phyloP scores from a whole-genome alignment of 2,797 vertebrate species.

The Xenentodon cancila region DNA sequence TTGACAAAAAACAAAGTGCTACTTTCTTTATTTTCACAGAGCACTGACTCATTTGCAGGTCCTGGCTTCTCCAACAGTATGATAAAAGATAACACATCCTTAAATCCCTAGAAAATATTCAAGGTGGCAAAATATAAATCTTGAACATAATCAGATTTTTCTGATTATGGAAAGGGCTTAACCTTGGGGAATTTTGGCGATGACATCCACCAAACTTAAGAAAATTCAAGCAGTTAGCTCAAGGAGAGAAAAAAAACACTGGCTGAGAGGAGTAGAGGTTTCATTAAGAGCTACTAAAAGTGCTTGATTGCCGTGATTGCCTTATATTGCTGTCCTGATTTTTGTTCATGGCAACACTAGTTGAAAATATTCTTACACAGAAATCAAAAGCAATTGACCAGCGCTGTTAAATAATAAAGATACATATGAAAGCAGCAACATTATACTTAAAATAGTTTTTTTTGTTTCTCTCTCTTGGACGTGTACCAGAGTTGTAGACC shows the following conservation, averaged over 20 bases:
- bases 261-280: neutral
- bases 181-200: neutral
- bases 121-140: neutral
- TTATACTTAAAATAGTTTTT: neutral
- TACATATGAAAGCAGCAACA: neutral
- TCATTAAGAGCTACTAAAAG: neutral
- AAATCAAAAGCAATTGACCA: neutral
- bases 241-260: neutral
- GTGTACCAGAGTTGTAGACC: too few species aligned
- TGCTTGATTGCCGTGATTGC: neutral
- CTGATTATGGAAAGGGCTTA: neutral
- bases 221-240: conserved; percentile 1
- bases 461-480: too few species aligned
- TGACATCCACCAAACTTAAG: neutral
- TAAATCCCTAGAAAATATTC: neutral
- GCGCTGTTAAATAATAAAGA: neutral
- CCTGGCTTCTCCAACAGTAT: conserved; percentile 1
- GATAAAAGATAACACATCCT: conserved; percentile 6
- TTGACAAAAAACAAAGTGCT: conserved; percentile 6
- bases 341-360: neutral
- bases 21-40: conserved; percentile 6
- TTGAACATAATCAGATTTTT: neutral
- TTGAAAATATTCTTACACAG: neutral
- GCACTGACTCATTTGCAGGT: conserved; percentile 4
- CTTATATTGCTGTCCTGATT: neutral